These are phyloP conservation scores for Cheilosia urbana DNA, from an alignment of 2,888 invertebrate genomes.

Conservation along the genomic window DNA sequence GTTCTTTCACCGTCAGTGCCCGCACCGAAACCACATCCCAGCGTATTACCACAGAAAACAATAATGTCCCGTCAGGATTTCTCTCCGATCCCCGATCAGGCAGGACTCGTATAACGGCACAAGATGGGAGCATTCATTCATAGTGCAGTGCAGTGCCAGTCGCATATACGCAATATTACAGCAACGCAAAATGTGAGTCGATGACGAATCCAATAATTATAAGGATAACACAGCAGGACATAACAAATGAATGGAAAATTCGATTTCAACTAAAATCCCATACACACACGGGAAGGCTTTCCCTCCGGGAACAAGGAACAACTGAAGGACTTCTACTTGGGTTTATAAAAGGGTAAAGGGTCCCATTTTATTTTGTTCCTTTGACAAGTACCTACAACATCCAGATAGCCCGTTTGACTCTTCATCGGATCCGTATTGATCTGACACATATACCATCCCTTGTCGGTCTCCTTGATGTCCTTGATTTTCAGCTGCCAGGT, in stretches of 20 bases:
- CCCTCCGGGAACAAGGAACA: background rate
- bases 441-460: slow-evolving; percentile 88
- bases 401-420: slow-evolving; percentile 92
- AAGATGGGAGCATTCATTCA: background rate
- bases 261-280: background rate
- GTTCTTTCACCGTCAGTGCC: background rate
- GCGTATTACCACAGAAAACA: slow-evolving; percentile 27
- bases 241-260: slow-evolving; percentile 12
- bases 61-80: slow-evolving; percentile 18
- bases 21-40: slow-evolving; percentile 12
- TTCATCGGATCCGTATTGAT: slow-evolving; percentile 84
- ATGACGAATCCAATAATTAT: slow-evolving; percentile 11
- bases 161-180: background rate
- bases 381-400: slow-evolving; percentile 90
- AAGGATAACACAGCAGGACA: slow-evolving; percentile 22
- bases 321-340: background rate
- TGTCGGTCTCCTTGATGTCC: slow-evolving; percentile 91
- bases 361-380: slow-evolving; percentile 1
- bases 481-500: slow-evolving; percentile 93
- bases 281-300: background rate
- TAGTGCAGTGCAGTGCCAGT: background rate
- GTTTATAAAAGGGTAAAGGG: too few species aligned
- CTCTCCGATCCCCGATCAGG: background rate
- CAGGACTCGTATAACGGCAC: background rate
- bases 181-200: background rate